Evolutionary conservation across 2,797 vertebrate genomes (phyloP).

Genomic region (Danio aesculapii): DNA sequence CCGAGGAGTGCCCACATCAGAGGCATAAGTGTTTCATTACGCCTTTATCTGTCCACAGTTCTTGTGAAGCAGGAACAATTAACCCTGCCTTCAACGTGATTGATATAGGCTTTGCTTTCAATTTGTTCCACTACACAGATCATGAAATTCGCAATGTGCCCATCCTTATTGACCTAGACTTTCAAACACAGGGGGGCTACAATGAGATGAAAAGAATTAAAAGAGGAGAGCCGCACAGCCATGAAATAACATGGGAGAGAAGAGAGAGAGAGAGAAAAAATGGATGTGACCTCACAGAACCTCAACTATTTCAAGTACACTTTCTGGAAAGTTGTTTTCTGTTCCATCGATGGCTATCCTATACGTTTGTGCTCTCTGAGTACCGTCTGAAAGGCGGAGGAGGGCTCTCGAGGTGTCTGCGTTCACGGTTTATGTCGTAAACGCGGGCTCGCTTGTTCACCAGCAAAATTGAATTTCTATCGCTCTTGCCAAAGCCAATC

Average conservation of each 20-base stretch:
- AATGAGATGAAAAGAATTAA: slow-evolving; percentile 89
- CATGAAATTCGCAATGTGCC: slow-evolving; percentile 93
- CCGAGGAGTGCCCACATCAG: slow-evolving; percentile 82
- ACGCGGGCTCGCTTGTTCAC: slow-evolving; percentile 38
- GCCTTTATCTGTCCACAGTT: slow-evolving; percentile 91
- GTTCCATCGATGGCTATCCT: slow-evolving; percentile 55
- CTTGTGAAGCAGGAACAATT: slow-evolving; percentile 93
- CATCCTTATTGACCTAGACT: slow-evolving; percentile 89
- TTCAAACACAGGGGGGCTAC: slow-evolving; percentile 75
- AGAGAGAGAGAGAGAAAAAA: slow-evolving; percentile 18
- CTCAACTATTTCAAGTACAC: slow-evolving; percentile 75
- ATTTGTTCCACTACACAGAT: slow-evolving; percentile 99
- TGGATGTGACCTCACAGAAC: slow-evolving; percentile 79
- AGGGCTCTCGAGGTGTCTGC: slow-evolving; percentile 47
- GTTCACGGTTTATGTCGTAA: slow-evolving; percentile 43
- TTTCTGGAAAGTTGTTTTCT: slow-evolving; percentile 69
- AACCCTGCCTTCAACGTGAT: slow-evolving; percentile 96
- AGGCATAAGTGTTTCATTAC: slow-evolving; percentile 92
- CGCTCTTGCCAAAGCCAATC: slow-evolving; percentile 45
- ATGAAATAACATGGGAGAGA: slow-evolving; percentile 77
- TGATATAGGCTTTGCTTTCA: slow-evolving; percentile 98
- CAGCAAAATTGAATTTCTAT: slow-evolving; percentile 46
- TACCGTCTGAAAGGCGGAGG: slow-evolving; percentile 44
- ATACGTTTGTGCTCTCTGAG: slow-evolving; percentile 39
- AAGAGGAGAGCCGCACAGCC: slow-evolving; percentile 76